phyloP scores from a whole-genome alignment of 1,140 invertebrate species.

The Cyrtorhinus lividipennis region DNA sequence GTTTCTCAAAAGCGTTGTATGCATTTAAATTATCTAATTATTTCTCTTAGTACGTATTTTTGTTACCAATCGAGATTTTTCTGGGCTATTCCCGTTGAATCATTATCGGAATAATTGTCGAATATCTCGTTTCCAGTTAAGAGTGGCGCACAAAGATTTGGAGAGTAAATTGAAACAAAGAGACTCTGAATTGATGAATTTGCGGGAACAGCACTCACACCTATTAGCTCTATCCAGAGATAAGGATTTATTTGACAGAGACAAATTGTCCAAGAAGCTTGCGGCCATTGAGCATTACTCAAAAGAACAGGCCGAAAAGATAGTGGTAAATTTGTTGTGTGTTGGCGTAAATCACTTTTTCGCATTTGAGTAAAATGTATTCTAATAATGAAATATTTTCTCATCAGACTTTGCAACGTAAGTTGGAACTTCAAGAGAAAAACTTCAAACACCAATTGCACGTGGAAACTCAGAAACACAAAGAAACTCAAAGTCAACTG shows the following conservation, averaged over 20 bases:
- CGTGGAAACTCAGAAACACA: slow-evolving; percentile 48
- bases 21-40: no score
- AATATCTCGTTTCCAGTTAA: no score
- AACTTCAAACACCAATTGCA: slow-evolving; percentile 53
- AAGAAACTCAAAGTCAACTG: slow-evolving; percentile 49
- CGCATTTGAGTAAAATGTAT: no score
- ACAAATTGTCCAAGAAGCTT: slow-evolving; percentile 49
- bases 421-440: slow-evolving; percentile 51
- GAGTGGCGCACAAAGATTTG: slow-evolving; percentile 17
- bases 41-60: no score
- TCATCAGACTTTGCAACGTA: slow-evolving; percentile 33
- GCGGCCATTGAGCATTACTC: slow-evolving; percentile 44
- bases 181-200: slow-evolving; percentile 29
- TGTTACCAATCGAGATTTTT: no score
- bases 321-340: slow-evolving; percentile 33
- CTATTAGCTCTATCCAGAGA: slow-evolving; percentile 51
- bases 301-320: slow-evolving; percentile 48
- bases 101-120: no score
- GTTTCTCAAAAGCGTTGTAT: no score
- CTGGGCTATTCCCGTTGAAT: no score
- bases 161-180: slow-evolving; percentile 20
- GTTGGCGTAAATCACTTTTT: not conserved
- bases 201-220: slow-evolving; percentile 46
- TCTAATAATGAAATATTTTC: not conserved
- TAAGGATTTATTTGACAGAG: slow-evolving; percentile 51